phyloP scores from a whole-genome alignment of 1,140 invertebrate species.

The Popillia japonica region DNA sequence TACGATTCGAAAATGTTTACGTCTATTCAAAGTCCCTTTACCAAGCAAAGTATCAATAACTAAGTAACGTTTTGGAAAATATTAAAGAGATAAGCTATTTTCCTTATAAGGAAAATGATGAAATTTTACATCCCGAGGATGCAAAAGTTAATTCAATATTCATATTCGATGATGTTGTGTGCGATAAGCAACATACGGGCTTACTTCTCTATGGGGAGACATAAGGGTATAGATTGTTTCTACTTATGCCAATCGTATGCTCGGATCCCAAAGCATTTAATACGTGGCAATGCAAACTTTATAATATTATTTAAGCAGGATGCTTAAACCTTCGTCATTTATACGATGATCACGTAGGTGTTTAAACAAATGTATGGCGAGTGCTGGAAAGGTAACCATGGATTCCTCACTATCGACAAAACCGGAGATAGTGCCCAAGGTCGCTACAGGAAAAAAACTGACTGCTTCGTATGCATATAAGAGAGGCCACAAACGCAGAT shows the following conservation, averaged over 20 bases:
- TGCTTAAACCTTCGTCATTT: constrained; percentile 58
- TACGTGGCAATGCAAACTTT: constrained; percentile 60
- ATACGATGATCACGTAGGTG: constrained; percentile 58
- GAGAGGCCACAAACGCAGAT: no score
- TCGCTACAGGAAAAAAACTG: constrained; percentile 51
- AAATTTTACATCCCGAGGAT: background rate
- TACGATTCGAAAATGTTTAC: constrained; percentile 54
- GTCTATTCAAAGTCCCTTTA: constrained; percentile 32
- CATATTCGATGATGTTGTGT: constrained; percentile 58
- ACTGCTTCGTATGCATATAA: constrained; percentile 44
- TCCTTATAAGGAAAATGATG: constrained; percentile 1
- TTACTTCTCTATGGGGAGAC: constrained; percentile 58
- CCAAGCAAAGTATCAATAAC: constrained; percentile 9
- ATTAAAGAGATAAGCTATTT: background rate
- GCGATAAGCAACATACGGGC: constrained; percentile 54
- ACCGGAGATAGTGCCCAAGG: constrained; percentile 23
- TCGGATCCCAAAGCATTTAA: constrained; percentile 58
- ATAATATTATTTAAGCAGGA: constrained; percentile 60
- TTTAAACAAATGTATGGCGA: constrained; percentile 50
- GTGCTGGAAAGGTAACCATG: constrained; percentile 51
- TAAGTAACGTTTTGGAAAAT: background rate
- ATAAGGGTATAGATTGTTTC: constrained; percentile 58
- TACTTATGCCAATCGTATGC: constrained; percentile 49
- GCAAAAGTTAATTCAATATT: constrained; percentile 51
- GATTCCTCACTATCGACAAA: constrained; percentile 44